Percentiles rank a stretch among this genome's conserved stretches.
Evolutionary conservation across 2,797 vertebrate species (phyloP).

Genomic region (Micrastur ruficollis): DNA sequence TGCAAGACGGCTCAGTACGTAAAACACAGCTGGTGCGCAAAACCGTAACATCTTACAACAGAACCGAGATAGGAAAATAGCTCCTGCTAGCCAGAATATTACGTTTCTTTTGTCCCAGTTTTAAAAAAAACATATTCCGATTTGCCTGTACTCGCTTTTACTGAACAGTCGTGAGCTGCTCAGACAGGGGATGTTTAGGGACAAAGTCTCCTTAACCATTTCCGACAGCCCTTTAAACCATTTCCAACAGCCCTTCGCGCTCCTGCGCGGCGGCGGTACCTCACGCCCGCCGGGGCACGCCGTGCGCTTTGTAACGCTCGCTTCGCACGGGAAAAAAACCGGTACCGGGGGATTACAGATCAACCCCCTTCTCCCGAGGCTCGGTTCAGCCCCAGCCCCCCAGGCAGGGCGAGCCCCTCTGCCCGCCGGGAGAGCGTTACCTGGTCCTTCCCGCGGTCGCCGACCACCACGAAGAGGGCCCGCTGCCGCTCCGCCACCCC

Average conservation of each 20-base stretch:
- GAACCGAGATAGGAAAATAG: fast-evolving
- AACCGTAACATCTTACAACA: fast-evolving
- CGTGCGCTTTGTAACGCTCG: too few relatives aligned
- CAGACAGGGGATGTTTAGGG: fast-evolving
- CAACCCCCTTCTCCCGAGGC: neutral
- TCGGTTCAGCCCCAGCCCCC: neutral
- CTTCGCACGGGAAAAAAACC: neutral
- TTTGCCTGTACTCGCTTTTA: fast-evolving
- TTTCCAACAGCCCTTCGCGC: fast-evolving
- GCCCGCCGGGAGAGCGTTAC: conserved; percentile 50
- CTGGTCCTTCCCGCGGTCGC: conserved; percentile 95
- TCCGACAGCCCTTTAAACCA: neutral
- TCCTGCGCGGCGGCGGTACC: neutral
- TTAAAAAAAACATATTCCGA: neutral
- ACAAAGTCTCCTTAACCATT: too few relatives aligned
- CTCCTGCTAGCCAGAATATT: neutral
- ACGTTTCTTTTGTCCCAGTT: fast-evolving
- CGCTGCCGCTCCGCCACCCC: conserved; percentile 87
- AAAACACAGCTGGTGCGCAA: fast-evolving
- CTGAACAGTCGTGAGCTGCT: fast-evolving
- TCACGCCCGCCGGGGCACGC: neutral
- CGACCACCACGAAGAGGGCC: conserved; percentile 90
- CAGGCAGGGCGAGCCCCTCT: neutral
- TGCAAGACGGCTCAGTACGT: fast-evolving
- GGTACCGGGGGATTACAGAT: neutral